phyloP scores from a whole-genome alignment of 2,888 invertebrate genomes.

The Conchocele bisecta region DNA sequence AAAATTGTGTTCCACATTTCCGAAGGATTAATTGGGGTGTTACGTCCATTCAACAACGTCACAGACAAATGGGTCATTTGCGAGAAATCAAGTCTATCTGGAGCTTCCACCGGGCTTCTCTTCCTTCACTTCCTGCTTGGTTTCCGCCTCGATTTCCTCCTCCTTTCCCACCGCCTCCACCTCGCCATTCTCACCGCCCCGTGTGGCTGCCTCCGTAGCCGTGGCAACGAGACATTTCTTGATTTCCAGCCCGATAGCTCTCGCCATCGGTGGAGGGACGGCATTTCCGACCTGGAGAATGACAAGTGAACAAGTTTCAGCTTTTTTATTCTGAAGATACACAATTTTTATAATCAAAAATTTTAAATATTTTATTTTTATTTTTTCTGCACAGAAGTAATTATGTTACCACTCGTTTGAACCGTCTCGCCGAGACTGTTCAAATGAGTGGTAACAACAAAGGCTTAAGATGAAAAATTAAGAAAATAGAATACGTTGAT shows the following conservation, averaged over 20 bases:
- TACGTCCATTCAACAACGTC: no score
- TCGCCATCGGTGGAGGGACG: constrained; percentile 92
- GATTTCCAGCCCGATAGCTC: constrained; percentile 90
- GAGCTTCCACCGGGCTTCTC: constrained; percentile 34
- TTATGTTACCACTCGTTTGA: no score
- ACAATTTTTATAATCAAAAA: no score
- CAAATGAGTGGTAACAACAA: no score
- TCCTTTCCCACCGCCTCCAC: constrained; percentile 12
- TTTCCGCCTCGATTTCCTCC: constrained; percentile 13
- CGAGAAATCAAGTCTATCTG: background rate
- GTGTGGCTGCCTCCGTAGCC: constrained; percentile 52
- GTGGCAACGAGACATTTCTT: constrained; percentile 72
- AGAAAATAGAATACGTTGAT: no score
- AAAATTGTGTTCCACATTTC: no score
- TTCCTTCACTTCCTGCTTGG: constrained; percentile 10
- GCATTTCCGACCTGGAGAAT: constrained; percentile 89
- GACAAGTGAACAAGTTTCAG: background rate
- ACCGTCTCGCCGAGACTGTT: no score
- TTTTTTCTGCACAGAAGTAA: no score
- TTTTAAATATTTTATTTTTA: no score
- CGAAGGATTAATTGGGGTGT: no score
- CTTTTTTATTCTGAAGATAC: background rate
- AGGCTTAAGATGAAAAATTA: no score
- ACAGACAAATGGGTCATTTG: background rate
- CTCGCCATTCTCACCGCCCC: background rate